phyloP scores from a whole-genome alignment of 2,113 vertebrate species.

The Pimephales promelas region DNA sequence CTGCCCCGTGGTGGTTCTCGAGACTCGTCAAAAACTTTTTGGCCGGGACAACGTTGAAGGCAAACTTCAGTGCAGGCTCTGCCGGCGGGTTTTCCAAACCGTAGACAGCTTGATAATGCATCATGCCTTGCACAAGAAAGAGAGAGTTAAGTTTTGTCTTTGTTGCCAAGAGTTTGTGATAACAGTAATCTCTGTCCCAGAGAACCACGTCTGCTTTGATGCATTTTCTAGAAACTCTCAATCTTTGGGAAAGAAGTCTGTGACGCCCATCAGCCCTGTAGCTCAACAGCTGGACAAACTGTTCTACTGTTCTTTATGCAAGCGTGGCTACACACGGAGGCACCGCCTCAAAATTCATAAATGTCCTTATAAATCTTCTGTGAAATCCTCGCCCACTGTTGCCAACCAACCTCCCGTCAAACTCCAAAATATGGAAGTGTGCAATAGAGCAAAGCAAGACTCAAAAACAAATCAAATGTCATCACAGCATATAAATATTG shows the following conservation, averaged over 20 bases:
- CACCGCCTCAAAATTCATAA: conserved; percentile 76
- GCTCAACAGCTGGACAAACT: conserved; percentile 48
- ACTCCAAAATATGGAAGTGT: background rate
- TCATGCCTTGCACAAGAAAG: conserved; percentile 77
- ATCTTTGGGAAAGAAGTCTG: conserved; percentile 48
- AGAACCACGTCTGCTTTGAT: conserved; percentile 70
- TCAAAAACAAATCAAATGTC: background rate
- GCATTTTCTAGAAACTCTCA: conserved; percentile 16
- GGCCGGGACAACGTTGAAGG: conserved; percentile 61
- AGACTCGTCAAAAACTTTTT: conserved; percentile 76
- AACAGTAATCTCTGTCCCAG: conserved; percentile 65
- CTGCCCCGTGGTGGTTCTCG: conserved; percentile 79
- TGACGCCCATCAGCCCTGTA: background rate
- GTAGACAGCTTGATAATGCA: conserved; percentile 73
- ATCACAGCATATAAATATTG: conserved; percentile 50
- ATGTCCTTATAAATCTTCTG: conserved; percentile 62
- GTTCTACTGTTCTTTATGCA: conserved; percentile 74
- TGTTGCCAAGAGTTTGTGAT: conserved; percentile 75
- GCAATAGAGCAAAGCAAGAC: background rate
- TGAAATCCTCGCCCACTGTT: background rate
- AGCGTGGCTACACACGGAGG: conserved; percentile 73
- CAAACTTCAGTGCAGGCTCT: conserved; percentile 74
- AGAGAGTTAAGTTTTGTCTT: conserved; percentile 75
- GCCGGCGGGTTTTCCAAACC: conserved; percentile 72
- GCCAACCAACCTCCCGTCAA: background rate